phyloP scores from a whole-genome alignment of 1,140 invertebrate species.

The Drosophila virilis region DNA sequence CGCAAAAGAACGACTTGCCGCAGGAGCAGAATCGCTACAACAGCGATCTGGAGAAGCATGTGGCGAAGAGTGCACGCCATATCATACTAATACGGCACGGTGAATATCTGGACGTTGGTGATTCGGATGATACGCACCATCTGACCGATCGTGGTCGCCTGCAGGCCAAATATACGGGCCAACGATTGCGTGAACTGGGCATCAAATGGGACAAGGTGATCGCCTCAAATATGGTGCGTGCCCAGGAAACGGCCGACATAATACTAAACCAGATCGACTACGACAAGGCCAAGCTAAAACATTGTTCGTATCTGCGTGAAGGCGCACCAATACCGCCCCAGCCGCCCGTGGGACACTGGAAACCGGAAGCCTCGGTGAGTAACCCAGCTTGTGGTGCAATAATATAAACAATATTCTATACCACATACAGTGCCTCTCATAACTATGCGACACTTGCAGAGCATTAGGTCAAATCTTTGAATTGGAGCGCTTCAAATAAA shows the following conservation, averaged over 20 bases:
- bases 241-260: slow-evolving; percentile 94
- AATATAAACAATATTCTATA: background rate
- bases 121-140: slow-evolving; percentile 89
- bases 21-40: slow-evolving; percentile 88
- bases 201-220: slow-evolving; percentile 92
- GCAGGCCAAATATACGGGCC: slow-evolving; percentile 93
- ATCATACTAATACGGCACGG: slow-evolving; percentile 97
- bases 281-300: slow-evolving; percentile 85
- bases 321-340: slow-evolving; percentile 98
- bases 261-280: slow-evolving; percentile 86
- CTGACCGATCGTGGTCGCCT: slow-evolving; percentile 92
- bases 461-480: too few relatives aligned
- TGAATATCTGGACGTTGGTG: slow-evolving; percentile 93
- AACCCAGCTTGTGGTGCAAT: background rate
- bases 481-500: too few relatives aligned
- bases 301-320: slow-evolving; percentile 93
- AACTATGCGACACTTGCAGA: too few relatives aligned
- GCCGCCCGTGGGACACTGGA: slow-evolving; percentile 94
- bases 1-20: slow-evolving; percentile 85
- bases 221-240: slow-evolving; percentile 96
- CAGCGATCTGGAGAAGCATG: slow-evolving; percentile 86
- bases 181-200: slow-evolving; percentile 89
- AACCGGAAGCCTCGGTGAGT: slow-evolving; percentile 91
- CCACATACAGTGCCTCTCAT: too few relatives aligned
- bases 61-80: slow-evolving; percentile 91